Base-by-base conservation (phyloP, 2,797 vertebrate genomes). In the Crax fasciolata region DNA sequence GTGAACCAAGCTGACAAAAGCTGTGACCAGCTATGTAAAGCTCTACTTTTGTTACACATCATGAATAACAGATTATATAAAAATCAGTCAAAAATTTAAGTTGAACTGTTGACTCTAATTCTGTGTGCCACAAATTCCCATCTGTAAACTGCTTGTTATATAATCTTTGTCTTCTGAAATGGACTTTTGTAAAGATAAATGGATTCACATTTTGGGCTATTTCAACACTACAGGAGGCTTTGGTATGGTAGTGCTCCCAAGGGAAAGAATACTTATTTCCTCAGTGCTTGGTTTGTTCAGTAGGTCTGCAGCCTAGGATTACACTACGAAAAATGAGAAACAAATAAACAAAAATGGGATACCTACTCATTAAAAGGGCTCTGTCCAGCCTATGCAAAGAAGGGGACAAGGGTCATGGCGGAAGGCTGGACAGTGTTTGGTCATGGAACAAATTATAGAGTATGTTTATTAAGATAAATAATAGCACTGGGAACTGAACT, bases 1-100 rank as follows among this genome's bases (percentile, higher is more conserved):
- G 6, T 30, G 68, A 74, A 66, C 24, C 30, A 63, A 77, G 44
- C 3, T 77, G 52, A 57, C 41, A 61, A 59, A 68, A 86, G 21
- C 41, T 67, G 44, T 83, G 54, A 61, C 27, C 6, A 30, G 43
- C 43, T 79, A 41, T 18, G 28, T 48, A 61, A 0, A 1, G n/a
- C 18, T 79, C 57, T 57, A 38, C 0, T 0, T 0, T 75, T 78
- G 8, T 75, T 88, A 39, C 0, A 0, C 1, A 2, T 73, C 54
- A 41, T 10, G 10, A 74, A 93, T 87, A 90, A 1, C 2, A 58
- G 5, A 12, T 82, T 13, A 59, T 79, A 67, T 49, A 20, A 93
- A 82, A 84, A 84, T 82, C 32, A 63, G 39, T 66, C n/a, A 67
- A 61, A 61, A 92, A 93, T 76, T 62, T 73, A 90, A 57, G 13